Base-by-base conservation (phyloP, 1,140 invertebrate genomes). In the Drosophila ananassae region DNA sequence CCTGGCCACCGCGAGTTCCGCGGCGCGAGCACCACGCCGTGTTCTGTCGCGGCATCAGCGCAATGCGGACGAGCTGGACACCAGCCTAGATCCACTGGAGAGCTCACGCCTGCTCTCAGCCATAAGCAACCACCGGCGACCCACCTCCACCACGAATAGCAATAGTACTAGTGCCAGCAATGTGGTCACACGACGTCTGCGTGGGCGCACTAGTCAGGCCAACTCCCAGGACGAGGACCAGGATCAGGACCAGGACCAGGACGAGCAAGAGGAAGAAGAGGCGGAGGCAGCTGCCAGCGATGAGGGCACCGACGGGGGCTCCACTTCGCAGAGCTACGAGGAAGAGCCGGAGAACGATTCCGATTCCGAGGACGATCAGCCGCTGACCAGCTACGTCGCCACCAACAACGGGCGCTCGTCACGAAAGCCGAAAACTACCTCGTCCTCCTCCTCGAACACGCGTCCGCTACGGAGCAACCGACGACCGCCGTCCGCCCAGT, bases 291-390 rank as follows among this genome's bases (percentile, higher is more conserved):
- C 73, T 24, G 80, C 79, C 30, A 89, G 90, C 0, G 87, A 91
- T 46, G 81, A 90, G 56, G 90, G 90, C 25, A 77, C 91, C 4
- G 87, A 89, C 47, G 91, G 89, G 13, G 77, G 90, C 10, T 85
- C 90, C 2, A 89, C 78, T 12, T 72, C 73, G 5, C 89, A 89
- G n/a, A 54, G 24, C 17, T 66, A 62, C 30, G 73, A 79, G n/a
- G 74, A 63, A 0, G 64, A 64, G 0, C 56, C 66, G 9, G 90
- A 91, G 37, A 82, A 81, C n/a, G 80, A 75, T 22, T 91, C 92
- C 59, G 92, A 92, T 60, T 92, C 92, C 8, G 93, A 93, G 61
- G 93, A 94, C 69, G 92, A 94, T 90, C 92, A 92, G 58, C 93
- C 93, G 28, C 81, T 94, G n/a, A 89, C 91, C 21, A 90, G 71